Base-by-base conservation (phyloP, 2,888 invertebrate genomes). In the Osmoderma eremita region DNA sequence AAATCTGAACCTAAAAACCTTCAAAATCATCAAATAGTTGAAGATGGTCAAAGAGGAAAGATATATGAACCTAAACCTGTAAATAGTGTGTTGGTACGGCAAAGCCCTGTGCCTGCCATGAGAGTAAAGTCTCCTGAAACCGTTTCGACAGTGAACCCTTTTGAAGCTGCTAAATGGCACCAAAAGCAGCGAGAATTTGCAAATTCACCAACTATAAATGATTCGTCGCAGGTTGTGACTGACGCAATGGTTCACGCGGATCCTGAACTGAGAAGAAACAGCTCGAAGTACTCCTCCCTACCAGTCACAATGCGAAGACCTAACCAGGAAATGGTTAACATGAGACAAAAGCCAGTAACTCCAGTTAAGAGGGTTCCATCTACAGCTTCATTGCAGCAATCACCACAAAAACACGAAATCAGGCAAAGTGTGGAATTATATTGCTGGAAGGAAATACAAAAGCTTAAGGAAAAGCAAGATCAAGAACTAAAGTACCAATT, bases 361-460 rank as follows among this genome's bases (percentile, higher is more conserved):
- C 74, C 70, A 17, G 71, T 71, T 41, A 71, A 51, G 8, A 53
- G 67, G 15, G 51, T 67, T 3, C 70, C 72, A 1, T 72, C 76
- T 8, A 66, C 58, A 4, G 54, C 65, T 12, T 68, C 70, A 12
- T 49, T 69, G 65, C 72, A 74, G 61, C 65, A 68, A 30, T 81
- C 82, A 2, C 82, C 82, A 8, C 84, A 85, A 68, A 87, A 86
- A 78, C 84, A 86, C 71, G 86, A 85, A 74, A 86, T 87, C 41
- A 79, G 87, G 10, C 85, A 85, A 75, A 86, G 84, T 76, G 86
- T 88, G 0, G 90, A 90, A 77, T 89, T 88, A 0, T 89, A 88
- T 74, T 90, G 89, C 71, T 90, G 90, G 90, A 88, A 89, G 72
- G 88, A 88, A 76, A 79, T 90, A 63, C 88, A 88, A 76, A 87